A percentile compares a stretch with the other conserved stretches of the same genome.
These are phyloP conservation scores for Helicoverpa assulta DNA, from an alignment of 2,888 invertebrate species.

Conservation along the genomic window DNA sequence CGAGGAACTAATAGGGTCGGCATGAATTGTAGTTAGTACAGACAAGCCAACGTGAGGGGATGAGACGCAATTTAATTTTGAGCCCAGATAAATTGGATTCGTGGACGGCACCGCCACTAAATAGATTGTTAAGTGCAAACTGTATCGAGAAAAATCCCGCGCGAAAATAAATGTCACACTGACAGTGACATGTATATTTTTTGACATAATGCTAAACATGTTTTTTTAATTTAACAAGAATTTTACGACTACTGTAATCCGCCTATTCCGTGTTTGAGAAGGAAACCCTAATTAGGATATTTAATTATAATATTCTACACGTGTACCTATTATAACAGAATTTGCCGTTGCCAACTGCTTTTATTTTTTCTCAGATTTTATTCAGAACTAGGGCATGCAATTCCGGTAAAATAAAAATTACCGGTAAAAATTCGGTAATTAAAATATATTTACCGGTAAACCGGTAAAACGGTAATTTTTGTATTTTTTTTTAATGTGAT, in stretches of 20 bases:
- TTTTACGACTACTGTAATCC: neutral
- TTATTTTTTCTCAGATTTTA: neutral
- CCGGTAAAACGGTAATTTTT: no score
- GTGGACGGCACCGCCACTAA: slow-evolving; percentile 61
- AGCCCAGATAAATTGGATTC: slow-evolving; percentile 70
- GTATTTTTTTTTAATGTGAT: no score
- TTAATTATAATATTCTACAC: no score
- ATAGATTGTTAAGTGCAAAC: slow-evolving; percentile 66
- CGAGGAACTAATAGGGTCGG: slow-evolving; percentile 35
- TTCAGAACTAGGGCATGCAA: no score
- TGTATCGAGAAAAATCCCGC: slow-evolving; percentile 38
- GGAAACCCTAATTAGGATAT: neutral
- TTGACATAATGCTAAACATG: slow-evolving; percentile 3
- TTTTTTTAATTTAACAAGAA: neutral
- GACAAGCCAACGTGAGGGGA: slow-evolving; percentile 56
- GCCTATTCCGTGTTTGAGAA: neutral
- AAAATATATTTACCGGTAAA: no score
- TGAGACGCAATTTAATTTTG: slow-evolving; percentile 70
- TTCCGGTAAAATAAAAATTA: no score
- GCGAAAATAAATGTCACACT: neutral
- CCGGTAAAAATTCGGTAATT: no score
- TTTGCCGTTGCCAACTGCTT: neutral
- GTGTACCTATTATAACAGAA: neutral
- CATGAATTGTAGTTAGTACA: slow-evolving; percentile 63
- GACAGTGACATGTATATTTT: neutral